Evolutionary conservation across 2,113 vertebrate genomes (phyloP).

Genomic region (Buteo buteo): DNA sequence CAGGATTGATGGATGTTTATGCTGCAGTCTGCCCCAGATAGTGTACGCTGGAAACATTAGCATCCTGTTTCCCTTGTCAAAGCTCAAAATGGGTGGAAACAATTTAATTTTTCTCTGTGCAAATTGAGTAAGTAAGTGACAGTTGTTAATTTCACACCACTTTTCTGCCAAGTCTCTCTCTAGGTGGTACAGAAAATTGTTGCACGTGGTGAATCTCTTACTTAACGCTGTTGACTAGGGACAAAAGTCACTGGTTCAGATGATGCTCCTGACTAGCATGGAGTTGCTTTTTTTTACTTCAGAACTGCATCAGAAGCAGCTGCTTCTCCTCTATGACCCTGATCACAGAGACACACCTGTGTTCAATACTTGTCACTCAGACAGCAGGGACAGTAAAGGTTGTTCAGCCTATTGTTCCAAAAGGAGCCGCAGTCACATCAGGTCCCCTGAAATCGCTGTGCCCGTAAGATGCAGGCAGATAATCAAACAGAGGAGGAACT

Average conservation of each 20-base stretch:
- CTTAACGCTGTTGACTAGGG: background rate
- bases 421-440: background rate
- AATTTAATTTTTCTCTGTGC: conserved; percentile 1
- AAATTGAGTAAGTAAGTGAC: conserved; percentile 25
- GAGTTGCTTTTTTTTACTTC: background rate
- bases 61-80: conserved; percentile 43
- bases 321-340: background rate
- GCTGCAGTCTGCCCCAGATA: background rate
- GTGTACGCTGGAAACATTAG: background rate
- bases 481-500: background rate
- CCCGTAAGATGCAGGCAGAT: background rate
- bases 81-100: conserved; percentile 17
- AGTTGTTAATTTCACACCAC: conserved; percentile 17
- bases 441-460: background rate
- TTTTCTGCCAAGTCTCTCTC: conserved; percentile 30
- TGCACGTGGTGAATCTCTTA: background rate
- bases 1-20: background rate
- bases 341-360: background rate
- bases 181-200: background rate
- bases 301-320: background rate
- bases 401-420: background rate
- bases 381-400: background rate
- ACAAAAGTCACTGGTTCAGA: background rate
- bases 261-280: background rate
- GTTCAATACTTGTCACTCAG: background rate